Evolutionary conservation across 2,888 invertebrate genomes (phyloP).

Genomic region (Aleiodes testaceus): DNA sequence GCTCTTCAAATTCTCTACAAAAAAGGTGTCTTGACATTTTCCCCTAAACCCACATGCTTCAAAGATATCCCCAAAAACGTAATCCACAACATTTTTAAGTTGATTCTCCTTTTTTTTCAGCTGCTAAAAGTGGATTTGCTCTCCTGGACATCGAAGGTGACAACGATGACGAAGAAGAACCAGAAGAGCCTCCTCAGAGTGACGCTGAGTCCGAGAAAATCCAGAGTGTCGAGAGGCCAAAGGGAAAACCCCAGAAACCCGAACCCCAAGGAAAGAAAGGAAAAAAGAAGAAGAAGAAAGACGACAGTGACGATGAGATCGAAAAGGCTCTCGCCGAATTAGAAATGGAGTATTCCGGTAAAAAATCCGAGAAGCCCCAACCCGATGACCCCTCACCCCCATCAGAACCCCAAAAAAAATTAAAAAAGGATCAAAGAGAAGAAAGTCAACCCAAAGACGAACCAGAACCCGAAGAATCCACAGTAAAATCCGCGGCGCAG

Average conservation of each 20-base stretch:
- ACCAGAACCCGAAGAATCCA: constrained; percentile 75
- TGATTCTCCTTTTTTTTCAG: constrained; percentile 38
- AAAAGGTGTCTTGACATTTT: too few relatives aligned
- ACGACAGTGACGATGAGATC: constrained; percentile 85
- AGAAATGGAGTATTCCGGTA: constrained; percentile 85
- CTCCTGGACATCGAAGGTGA: constrained; percentile 78
- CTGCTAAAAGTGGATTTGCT: constrained; percentile 77
- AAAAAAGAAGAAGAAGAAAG: constrained; percentile 82
- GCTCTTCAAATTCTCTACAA: too few relatives aligned
- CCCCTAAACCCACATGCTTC: too few relatives aligned
- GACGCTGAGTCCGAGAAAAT: constrained; percentile 72
- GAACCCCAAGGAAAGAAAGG: constrained; percentile 78
- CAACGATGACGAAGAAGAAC: constrained; percentile 70
- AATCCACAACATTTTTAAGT: too few relatives aligned
- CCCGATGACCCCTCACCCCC: constrained; percentile 48
- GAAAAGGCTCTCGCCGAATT: constrained; percentile 89
- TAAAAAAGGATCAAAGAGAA: constrained; percentile 67
- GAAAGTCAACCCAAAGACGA: constrained; percentile 59
- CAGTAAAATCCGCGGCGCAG: constrained; percentile 87
- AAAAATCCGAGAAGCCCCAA: constrained; percentile 66
- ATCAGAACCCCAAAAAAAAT: constrained; percentile 59
- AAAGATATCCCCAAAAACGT: too few relatives aligned
- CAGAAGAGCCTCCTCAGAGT: constrained; percentile 68
- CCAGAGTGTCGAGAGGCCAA: constrained; percentile 72
- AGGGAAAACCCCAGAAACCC: constrained; percentile 67